phyloP scores from a whole-genome alignment of 2,797 vertebrate species.

The Knipowitschia caucasica region DNA sequence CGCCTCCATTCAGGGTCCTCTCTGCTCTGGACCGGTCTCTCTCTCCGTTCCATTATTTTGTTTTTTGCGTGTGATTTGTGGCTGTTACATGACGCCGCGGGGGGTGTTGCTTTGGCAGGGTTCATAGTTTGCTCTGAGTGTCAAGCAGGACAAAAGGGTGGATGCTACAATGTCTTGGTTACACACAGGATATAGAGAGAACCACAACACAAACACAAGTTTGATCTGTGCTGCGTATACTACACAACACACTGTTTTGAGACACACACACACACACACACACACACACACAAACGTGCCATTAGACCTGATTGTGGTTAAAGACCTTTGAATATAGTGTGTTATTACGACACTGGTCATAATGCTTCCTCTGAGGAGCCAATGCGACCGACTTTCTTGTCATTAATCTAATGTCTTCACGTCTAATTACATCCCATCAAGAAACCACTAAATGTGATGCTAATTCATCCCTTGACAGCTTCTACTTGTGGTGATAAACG shows the following conservation, averaged over 20 bases:
- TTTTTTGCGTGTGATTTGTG: too few species aligned
- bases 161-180: background rate
- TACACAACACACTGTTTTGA: background rate
- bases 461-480: constrained; percentile 44
- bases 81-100: too few species aligned
- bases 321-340: background rate
- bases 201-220: constrained; percentile 1
- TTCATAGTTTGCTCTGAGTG: background rate
- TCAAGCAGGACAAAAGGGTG: background rate
- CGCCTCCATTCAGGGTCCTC: too few species aligned
- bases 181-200: background rate
- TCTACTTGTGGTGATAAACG: constrained; percentile 31
- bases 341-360: constrained; percentile 17
- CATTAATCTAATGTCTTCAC: constrained; percentile 52
- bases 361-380: constrained; percentile 16
- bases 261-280: background rate
- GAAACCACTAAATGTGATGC: constrained; percentile 39
- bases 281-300: background rate
- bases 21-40: too few species aligned
- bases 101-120: background rate
- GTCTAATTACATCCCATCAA: constrained; percentile 64
- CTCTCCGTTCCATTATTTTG: background rate
- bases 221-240: background rate
- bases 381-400: constrained; percentile 26
- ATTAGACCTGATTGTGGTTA: constrained; percentile 10